A percentile compares a stretch with the other conserved stretches of the same genome.
phyloP scores from a whole-genome alignment of 2,888 invertebrate species.

The Macropis europaea region DNA sequence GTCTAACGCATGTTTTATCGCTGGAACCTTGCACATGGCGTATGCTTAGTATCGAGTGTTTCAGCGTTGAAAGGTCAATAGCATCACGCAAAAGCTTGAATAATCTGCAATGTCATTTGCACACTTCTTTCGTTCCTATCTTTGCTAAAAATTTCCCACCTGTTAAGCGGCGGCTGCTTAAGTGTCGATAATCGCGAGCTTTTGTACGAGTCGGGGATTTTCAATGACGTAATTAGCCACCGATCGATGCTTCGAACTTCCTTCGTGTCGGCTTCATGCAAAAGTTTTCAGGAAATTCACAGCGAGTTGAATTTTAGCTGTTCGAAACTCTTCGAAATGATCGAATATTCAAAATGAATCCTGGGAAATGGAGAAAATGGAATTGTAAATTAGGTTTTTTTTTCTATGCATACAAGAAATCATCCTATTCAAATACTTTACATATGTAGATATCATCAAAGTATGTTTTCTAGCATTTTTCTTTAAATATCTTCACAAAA shows the following conservation, averaged over 20 bases:
- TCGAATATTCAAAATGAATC: not conserved
- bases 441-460: no score
- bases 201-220: not conserved
- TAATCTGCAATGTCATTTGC: not conserved
- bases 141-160: not conserved
- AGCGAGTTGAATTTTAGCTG: constrained; percentile 17
- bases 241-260: constrained; percentile 22
- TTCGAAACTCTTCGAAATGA: not conserved
- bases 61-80: no score
- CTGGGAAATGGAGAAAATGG: not conserved
- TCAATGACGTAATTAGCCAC: constrained; percentile 35
- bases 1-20: no score
- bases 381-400: not conserved
- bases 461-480: no score
- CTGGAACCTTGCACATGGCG: no score
- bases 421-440: no score
- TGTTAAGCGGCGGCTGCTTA: not conserved
- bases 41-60: no score
- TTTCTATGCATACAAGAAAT: no score
- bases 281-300: constrained; percentile 10
- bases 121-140: not conserved
- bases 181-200: not conserved
- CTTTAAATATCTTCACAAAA: no score
- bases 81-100: not conserved
- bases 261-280: constrained; percentile 12